phyloP scores from a whole-genome alignment of 2,797 vertebrate species.

The Lithobates sylvaticus region DNA sequence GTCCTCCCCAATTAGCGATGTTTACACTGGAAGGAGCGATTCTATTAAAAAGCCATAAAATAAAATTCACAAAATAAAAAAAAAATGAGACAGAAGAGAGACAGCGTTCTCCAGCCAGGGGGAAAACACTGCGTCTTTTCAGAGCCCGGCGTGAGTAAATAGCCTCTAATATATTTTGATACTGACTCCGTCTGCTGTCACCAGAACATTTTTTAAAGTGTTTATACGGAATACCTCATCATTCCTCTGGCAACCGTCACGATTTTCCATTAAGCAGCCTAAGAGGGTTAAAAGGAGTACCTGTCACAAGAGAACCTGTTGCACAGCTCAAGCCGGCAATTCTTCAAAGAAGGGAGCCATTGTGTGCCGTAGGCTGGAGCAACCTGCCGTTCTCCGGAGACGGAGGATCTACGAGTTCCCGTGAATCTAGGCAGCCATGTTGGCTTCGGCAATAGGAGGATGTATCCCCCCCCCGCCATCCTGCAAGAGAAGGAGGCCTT shows the following conservation, averaged over 20 bases:
- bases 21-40: constrained; percentile 39
- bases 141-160: constrained; percentile 34
- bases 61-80: neutral
- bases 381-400: too few species aligned
- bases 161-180: constrained; percentile 56
- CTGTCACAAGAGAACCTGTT: constrained; percentile 17
- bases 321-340: constrained; percentile 21
- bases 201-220: constrained; percentile 33
- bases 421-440: too few species aligned
- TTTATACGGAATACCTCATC: constrained; percentile 58
- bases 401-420: too few species aligned
- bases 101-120: constrained; percentile 18
- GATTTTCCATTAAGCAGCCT: constrained; percentile 46
- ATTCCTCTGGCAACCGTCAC: constrained; percentile 32
- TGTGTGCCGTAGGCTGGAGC: neutral
- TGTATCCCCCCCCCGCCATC: accelerated
- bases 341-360: constrained; percentile 21
- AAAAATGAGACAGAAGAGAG: constrained; percentile 25
- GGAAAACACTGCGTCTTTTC: constrained; percentile 48
- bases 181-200: constrained; percentile 47
- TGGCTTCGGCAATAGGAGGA: too few species aligned
- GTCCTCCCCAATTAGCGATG: constrained; percentile 46
- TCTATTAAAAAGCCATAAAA: too few species aligned
- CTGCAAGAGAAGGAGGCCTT: too few species aligned
- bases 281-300: constrained; percentile 50